phyloP scores from a whole-genome alignment of 2,113 vertebrate genomes.

The Thalassoma bifasciatum region DNA sequence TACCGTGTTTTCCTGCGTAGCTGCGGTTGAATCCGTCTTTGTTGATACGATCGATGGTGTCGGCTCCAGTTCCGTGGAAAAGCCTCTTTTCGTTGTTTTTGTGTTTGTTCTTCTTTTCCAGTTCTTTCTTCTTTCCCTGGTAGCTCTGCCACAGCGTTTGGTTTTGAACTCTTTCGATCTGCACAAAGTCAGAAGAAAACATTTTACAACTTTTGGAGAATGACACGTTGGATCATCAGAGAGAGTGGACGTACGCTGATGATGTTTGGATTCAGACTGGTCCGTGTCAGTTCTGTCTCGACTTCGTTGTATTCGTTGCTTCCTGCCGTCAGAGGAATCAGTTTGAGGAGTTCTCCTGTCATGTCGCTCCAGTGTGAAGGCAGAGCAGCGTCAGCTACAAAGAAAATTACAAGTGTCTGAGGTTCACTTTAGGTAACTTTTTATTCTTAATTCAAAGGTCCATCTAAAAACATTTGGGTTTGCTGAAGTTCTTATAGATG shows the following conservation, averaged over 20 bases:
- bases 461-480: too few species aligned
- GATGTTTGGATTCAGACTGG: slow-evolving; percentile 62
- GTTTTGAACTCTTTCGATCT: slow-evolving; percentile 93
- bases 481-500: too few species aligned
- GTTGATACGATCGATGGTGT: slow-evolving; percentile 80
- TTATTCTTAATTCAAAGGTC: too few species aligned
- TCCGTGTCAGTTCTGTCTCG: slow-evolving; percentile 57
- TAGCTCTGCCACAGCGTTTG: slow-evolving; percentile 86
- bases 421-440: not conserved
- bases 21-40: slow-evolving; percentile 88
- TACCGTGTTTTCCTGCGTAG: slow-evolving; percentile 90
- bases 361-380: slow-evolving; percentile 86
- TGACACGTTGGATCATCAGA: not conserved
- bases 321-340: slow-evolving; percentile 58
- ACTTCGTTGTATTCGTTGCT: slow-evolving; percentile 74
- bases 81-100: slow-evolving; percentile 84
- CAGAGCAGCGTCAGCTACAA: not conserved
- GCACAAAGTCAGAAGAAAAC: slow-evolving; percentile 25
- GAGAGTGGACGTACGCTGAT: slow-evolving; percentile 36
- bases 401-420: not conserved
- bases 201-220: not conserved
- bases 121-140: slow-evolving; percentile 84
- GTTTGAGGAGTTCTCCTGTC: slow-evolving; percentile 54
- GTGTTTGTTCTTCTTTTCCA: slow-evolving; percentile 86
- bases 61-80: slow-evolving; percentile 86